These are phyloP conservation scores for Agonopterix alstromeriana DNA, from an alignment of 2,888 invertebrate genomes.

Conservation along the genomic window DNA sequence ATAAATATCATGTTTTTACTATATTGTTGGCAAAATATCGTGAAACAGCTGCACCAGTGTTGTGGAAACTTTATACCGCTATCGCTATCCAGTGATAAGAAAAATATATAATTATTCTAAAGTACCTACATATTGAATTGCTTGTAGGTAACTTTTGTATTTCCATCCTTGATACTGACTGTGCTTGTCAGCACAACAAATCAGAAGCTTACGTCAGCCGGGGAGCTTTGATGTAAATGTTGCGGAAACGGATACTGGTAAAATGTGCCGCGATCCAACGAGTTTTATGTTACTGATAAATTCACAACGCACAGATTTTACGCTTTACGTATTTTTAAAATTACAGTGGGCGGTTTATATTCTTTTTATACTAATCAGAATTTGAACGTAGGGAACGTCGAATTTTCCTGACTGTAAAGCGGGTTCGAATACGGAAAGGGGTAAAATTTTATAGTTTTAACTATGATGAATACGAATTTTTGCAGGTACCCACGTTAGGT, in stretches of 20 bases:
- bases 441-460: too few species aligned
- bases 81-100: conserved; percentile 18
- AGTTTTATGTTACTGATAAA: too few species aligned
- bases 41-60: conserved; percentile 48
- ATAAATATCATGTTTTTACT: conserved; percentile 59
- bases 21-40: conserved; percentile 64
- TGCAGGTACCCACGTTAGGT: too few species aligned
- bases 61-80: conserved; percentile 15
- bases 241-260: conserved; percentile 16
- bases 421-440: too few species aligned
- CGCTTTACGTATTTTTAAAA: too few species aligned
- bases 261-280: conserved; percentile 3
- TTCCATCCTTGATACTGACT: conserved; percentile 13
- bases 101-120: conserved; percentile 7
- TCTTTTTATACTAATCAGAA: too few species aligned
- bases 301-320: too few species aligned
- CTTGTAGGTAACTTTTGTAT: conserved; percentile 2
- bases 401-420: too few species aligned
- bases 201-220: conserved; percentile 10
- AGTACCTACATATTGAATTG: too few species aligned
- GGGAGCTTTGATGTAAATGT: conserved; percentile 10
- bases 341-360: too few species aligned
- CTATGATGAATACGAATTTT: too few species aligned
- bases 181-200: conserved; percentile 11
- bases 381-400: too few species aligned